Conservation (phyloP, 2,113 vertebrate species). For the Zosterops japonicus region DNA sequence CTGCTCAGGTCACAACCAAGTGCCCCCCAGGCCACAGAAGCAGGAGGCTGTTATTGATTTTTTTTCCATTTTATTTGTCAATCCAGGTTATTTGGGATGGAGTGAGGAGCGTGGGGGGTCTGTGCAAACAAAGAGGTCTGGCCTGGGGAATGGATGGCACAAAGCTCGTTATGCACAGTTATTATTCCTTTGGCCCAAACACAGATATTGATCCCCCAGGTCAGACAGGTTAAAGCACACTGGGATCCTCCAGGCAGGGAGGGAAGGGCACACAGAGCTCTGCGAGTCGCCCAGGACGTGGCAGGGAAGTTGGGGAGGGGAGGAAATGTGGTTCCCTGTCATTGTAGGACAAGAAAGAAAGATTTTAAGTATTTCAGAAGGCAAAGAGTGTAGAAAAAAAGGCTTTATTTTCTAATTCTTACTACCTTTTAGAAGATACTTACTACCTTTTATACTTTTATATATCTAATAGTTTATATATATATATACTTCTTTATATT, state of each 20-base stretch:
- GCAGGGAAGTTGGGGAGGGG: not conserved
- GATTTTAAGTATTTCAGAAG: no score
- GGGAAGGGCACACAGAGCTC: not conserved
- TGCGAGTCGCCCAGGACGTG: not conserved
- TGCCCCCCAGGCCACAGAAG: slow-evolving; percentile 32
- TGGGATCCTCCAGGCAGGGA: not conserved
- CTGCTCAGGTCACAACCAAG: not conserved
- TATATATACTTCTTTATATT: no score
- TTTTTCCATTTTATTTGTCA: slow-evolving; percentile 42
- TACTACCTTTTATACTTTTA: no score
- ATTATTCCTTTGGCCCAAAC: slow-evolving; percentile 53
- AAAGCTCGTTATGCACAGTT: slow-evolving; percentile 54
- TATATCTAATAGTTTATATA: no score
- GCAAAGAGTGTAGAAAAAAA: no score
- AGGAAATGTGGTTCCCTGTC: not conserved
- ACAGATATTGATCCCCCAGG: slow-evolving; percentile 43
- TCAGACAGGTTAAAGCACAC: not conserved
- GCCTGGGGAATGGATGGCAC: slow-evolving; percentile 46
- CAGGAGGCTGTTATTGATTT: slow-evolving; percentile 22
- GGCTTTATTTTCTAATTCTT: no score
- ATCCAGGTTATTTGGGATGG: slow-evolving; percentile 18
- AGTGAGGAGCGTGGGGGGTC: slow-evolving; percentile 28
- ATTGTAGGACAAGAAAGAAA: no score
- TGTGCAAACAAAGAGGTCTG: slow-evolving; percentile 54
- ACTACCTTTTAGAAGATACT: no score